These are phyloP conservation scores for Meandrina meandrites DNA, from an alignment of 92 coral and sea anemone genomes.

Conservation along the genomic window DNA sequence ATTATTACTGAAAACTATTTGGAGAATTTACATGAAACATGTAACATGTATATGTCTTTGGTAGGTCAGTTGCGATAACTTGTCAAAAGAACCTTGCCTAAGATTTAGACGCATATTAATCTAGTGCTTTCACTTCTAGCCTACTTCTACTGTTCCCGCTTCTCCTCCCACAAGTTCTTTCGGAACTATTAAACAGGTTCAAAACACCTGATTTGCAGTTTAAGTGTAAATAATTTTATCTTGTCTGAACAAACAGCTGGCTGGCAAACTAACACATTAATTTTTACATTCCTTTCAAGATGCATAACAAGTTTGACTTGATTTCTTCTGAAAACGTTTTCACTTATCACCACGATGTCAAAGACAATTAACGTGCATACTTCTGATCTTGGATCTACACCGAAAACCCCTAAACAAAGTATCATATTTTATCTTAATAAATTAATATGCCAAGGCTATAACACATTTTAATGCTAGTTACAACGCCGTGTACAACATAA, in stretches of 20 bases:
- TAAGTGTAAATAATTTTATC: too few relatives aligned
- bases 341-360: not conserved
- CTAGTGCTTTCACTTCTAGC: too few relatives aligned
- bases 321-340: not conserved
- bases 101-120: too few relatives aligned
- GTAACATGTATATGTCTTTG: too few relatives aligned
- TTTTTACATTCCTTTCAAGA: not conserved
- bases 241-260: not conserved
- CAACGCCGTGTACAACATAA: too few relatives aligned
- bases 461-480: not conserved
- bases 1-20: not conserved
- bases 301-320: not conserved
- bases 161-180: too few relatives aligned
- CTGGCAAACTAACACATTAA: not conserved
- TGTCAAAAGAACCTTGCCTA: not conserved
- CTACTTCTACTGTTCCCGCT: too few relatives aligned
- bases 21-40: not conserved
- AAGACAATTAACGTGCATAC: not conserved
- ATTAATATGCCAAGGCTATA: not conserved
- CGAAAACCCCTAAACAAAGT: not conserved
- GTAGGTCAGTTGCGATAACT: not conserved
- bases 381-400: not conserved
- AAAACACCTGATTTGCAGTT: too few relatives aligned
- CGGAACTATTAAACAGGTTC: too few relatives aligned
- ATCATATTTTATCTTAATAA: not conserved